These are phyloP conservation scores for Nomada ruficornis DNA, from an alignment of 2,888 invertebrate genomes.

Conservation along the genomic window DNA sequence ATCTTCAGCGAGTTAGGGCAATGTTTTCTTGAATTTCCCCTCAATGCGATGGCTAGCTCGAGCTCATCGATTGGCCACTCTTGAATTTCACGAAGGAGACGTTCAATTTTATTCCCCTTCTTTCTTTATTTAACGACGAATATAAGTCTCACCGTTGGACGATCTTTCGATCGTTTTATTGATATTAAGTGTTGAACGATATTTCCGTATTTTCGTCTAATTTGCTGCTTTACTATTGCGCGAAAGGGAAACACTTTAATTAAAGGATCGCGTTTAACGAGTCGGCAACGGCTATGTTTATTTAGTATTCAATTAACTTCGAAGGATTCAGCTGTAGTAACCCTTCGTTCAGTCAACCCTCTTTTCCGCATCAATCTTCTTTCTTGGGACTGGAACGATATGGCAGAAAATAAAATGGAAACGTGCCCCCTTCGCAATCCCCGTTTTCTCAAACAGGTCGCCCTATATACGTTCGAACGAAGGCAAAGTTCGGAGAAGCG, in stretches of 20 bases:
- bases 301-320: constrained; percentile 60
- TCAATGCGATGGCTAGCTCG: constrained; percentile 7
- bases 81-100: constrained; percentile 19
- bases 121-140: background rate
- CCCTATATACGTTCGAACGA: constrained; percentile 8
- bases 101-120: constrained; percentile 39
- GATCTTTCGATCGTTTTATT: background rate
- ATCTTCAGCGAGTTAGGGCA: constrained; percentile 53
- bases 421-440: constrained; percentile 44
- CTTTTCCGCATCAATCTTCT: constrained; percentile 44
- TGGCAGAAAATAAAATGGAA: constrained; percentile 60
- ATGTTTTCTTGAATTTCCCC: constrained; percentile 54
- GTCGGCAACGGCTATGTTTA: constrained; percentile 51
- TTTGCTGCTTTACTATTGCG: too few relatives aligned
- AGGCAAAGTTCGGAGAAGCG: constrained; percentile 9
- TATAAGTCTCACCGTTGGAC: background rate
- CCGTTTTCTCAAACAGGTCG: constrained; percentile 45
- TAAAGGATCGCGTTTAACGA: constrained; percentile 30
- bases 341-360: constrained; percentile 33
- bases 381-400: constrained; percentile 39
- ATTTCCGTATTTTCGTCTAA: background rate
- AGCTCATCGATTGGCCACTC: constrained; percentile 35
- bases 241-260: constrained; percentile 34
- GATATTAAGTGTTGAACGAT: too few relatives aligned
- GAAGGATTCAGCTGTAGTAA: constrained; percentile 34